phyloP scores from a whole-genome alignment of 2,888 invertebrate genomes.

The Gymnocheta viridis region DNA sequence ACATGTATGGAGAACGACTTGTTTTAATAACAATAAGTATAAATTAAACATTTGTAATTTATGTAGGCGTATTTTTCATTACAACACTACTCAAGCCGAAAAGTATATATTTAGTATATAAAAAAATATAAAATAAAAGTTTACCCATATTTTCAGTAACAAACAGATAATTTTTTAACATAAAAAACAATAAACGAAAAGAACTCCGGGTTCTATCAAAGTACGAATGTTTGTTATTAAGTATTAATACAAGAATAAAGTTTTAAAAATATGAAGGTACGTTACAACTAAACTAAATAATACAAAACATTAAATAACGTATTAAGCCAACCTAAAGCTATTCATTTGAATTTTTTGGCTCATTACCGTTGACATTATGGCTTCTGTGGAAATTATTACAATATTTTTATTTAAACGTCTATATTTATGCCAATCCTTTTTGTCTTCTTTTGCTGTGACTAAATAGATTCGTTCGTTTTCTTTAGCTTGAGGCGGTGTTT shows the following conservation, averaged over 20 bases:
- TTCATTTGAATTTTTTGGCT: slow-evolving; percentile 72
- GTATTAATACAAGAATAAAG: slow-evolving; percentile 26
- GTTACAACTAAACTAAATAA: slow-evolving; percentile 3
- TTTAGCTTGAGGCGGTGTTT: slow-evolving; percentile 49
- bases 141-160: slow-evolving; percentile 5
- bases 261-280: slow-evolving; percentile 34
- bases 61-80: not conserved
- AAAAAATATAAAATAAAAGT: not conserved
- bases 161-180: too few species aligned
- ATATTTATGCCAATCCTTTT: slow-evolving; percentile 73
- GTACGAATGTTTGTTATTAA: not conserved
- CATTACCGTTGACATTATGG: slow-evolving; percentile 75
- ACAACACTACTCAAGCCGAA: not conserved
- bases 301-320: slow-evolving; percentile 23
- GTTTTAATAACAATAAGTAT: not conserved
- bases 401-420: slow-evolving; percentile 71
- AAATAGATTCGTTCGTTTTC: slow-evolving; percentile 71
- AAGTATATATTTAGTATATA: not conserved
- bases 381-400: slow-evolving; percentile 73
- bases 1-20: too few species aligned
- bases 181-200: slow-evolving; percentile 18
- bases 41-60: slow-evolving; percentile 18
- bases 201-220: slow-evolving; percentile 42
- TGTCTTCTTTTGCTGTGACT: slow-evolving; percentile 72
- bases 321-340: slow-evolving; percentile 63